These are phyloP conservation scores for Ectobius pallidus DNA, from an alignment of 2,888 invertebrate genomes.

Conservation along the genomic window DNA sequence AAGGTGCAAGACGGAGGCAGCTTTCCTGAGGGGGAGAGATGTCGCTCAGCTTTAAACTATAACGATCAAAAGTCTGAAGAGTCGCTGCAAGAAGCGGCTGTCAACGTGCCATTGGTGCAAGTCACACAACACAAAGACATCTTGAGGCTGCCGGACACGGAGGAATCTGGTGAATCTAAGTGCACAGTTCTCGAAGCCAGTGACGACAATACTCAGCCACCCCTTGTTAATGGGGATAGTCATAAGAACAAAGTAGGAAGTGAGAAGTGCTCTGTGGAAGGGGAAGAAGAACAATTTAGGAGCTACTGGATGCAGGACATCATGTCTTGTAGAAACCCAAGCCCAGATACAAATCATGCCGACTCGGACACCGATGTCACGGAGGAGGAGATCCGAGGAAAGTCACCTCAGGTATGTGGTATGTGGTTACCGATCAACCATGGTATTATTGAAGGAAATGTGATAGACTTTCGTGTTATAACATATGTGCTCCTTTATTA, in stretches of 20 bases:
- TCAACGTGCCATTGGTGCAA: not conserved
- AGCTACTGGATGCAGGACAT: conserved; percentile 24
- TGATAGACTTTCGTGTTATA: too few species aligned
- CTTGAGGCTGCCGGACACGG: not conserved
- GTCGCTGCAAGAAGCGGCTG: not conserved
- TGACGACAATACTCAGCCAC: not conserved
- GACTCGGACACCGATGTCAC: conserved; percentile 32
- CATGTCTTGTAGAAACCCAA: not conserved
- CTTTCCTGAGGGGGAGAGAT: not conserved
- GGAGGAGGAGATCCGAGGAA: conserved; percentile 6
- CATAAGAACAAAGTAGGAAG: not conserved
- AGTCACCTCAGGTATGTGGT: conserved; percentile 22
- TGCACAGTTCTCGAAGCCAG: not conserved
- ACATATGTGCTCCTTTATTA: too few species aligned
- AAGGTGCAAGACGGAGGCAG: not conserved
- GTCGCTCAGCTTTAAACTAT: conserved; percentile 14
- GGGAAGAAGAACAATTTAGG: not conserved
- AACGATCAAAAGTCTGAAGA: not conserved
- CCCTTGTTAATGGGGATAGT: too few species aligned
- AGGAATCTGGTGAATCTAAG: not conserved
- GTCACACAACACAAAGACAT: conserved; percentile 15
- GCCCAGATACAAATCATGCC: conserved; percentile 30
- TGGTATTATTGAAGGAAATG: not conserved
- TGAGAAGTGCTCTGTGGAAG: not conserved
- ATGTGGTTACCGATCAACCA: too few species aligned